Conservation (phyloP, 2,888 invertebrate species). For the Pandemis heparana region DNA sequence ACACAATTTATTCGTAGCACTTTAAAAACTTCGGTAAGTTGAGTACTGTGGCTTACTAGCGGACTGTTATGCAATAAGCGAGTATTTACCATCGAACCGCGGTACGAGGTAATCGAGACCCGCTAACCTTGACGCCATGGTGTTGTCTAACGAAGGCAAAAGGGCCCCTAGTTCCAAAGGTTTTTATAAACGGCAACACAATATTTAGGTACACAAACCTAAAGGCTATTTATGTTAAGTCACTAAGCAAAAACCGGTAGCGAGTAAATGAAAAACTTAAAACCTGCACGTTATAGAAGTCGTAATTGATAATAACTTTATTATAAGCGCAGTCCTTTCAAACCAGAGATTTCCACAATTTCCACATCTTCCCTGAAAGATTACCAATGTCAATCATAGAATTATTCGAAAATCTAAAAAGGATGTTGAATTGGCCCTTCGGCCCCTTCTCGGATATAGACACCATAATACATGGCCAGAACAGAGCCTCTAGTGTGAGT, state of each 20-base stretch:
- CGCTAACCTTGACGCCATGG: conserved; percentile 7
- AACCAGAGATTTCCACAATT: too few relatives aligned
- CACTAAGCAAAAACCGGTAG: neutral
- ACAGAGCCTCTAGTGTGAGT: too few relatives aligned
- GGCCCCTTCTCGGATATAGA: neutral
- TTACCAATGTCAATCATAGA: too few relatives aligned
- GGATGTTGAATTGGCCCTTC: neutral
- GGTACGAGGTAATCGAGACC: conserved; percentile 12
- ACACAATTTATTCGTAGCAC: neutral
- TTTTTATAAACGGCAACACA: neutral
- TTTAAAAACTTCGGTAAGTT: neutral
- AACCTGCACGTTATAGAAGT: too few relatives aligned
- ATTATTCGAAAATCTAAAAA: neutral
- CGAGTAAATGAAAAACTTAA: too few relatives aligned
- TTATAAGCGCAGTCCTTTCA: too few relatives aligned
- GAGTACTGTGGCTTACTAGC: neutral
- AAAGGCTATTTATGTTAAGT: neutral
- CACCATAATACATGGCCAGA: too few relatives aligned
- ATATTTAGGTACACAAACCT: neutral
- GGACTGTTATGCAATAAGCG: neutral
- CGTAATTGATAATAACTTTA: too few relatives aligned
- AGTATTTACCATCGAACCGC: neutral
- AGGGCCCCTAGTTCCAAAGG: conserved; percentile 3
- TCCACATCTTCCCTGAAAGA: too few relatives aligned
- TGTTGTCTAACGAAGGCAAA: neutral